Conservation (phyloP, 2,797 vertebrate species). For the Brotula barbata region DNA sequence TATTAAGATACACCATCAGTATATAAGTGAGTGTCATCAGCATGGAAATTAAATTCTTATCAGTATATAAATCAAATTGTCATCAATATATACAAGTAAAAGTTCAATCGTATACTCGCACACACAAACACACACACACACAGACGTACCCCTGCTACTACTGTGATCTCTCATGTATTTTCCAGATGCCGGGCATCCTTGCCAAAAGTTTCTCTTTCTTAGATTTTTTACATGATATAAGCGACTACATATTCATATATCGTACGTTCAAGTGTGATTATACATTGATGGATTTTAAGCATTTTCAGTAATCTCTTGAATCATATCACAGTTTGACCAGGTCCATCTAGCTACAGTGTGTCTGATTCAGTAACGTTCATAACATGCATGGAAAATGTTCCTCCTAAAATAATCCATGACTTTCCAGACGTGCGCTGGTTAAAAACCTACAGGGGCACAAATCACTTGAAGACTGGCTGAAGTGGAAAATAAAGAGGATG, state of each 20-base stretch:
- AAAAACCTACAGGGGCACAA: slow-evolving; percentile 52
- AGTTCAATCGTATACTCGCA: background rate
- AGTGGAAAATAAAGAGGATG: slow-evolving; percentile 57
- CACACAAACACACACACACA: slow-evolving; percentile 6
- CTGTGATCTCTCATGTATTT: slow-evolving; percentile 49
- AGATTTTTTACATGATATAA: slow-evolving; percentile 59
- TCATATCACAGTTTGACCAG: slow-evolving; percentile 54
- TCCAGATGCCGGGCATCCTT: slow-evolving; percentile 52
- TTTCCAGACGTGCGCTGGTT: slow-evolving; percentile 52
- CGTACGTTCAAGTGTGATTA: slow-evolving; percentile 43
- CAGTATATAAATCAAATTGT: too few species aligned
- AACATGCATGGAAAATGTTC: slow-evolving; percentile 53
- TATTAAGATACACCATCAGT: too few species aligned
- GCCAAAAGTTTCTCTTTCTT: slow-evolving; percentile 45
- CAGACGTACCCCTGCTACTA: slow-evolving; percentile 27
- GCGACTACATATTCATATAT: slow-evolving; percentile 61
- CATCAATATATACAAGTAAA: background rate
- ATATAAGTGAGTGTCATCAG: too few species aligned
- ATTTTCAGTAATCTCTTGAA: slow-evolving; percentile 43
- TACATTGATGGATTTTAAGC: slow-evolving; percentile 68
- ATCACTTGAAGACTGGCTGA: slow-evolving; percentile 38
- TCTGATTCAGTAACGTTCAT: slow-evolving; percentile 52
- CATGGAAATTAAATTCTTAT: too few species aligned
- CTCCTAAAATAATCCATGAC: slow-evolving; percentile 37
- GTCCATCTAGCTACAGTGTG: slow-evolving; percentile 48